phyloP scores from a whole-genome alignment of 2,113 vertebrate genomes.

The Neodon shergylaensis region DNA sequence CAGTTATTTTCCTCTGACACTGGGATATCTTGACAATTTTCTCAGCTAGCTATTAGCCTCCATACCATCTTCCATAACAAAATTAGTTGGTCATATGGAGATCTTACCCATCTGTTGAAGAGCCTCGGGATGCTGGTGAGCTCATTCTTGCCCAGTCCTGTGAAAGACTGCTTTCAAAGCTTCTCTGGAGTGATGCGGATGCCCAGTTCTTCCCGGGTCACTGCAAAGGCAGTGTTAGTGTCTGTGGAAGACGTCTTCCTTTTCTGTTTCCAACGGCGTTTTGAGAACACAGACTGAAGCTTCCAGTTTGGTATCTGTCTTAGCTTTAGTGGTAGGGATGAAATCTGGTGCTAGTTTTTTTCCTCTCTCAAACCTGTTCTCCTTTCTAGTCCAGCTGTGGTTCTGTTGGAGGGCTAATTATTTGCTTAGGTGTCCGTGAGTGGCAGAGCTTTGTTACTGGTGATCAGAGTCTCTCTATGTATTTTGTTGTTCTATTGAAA shows the following conservation, averaged over 20 bases:
- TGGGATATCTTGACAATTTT: not conserved
- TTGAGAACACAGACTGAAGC: not conserved
- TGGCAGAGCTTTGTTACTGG: not conserved
- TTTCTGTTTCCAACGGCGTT: not conserved
- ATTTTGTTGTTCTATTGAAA: conserved; percentile 61
- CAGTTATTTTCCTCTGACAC: not conserved
- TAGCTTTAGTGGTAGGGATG: not conserved
- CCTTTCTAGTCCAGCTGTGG: not conserved
- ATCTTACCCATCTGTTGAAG: not conserved
- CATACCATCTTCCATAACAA: not conserved
- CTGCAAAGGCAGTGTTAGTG: not conserved
- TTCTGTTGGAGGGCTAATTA: not conserved
- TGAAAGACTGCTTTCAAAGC: not conserved
- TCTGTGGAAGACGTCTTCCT: not conserved
- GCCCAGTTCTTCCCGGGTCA: not conserved
- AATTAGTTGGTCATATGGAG: not conserved
- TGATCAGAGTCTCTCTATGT: not conserved
- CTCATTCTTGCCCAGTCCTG: not conserved
- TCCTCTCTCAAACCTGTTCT: not conserved
- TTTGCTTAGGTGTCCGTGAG: not conserved
- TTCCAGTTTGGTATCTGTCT: not conserved
- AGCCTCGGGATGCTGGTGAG: not conserved
- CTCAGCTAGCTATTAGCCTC: not conserved
- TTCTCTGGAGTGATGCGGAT: not conserved
- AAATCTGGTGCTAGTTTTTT: not conserved